Conservation (phyloP, 2,797 vertebrate genomes). For the Pangasius macronema region DNA sequence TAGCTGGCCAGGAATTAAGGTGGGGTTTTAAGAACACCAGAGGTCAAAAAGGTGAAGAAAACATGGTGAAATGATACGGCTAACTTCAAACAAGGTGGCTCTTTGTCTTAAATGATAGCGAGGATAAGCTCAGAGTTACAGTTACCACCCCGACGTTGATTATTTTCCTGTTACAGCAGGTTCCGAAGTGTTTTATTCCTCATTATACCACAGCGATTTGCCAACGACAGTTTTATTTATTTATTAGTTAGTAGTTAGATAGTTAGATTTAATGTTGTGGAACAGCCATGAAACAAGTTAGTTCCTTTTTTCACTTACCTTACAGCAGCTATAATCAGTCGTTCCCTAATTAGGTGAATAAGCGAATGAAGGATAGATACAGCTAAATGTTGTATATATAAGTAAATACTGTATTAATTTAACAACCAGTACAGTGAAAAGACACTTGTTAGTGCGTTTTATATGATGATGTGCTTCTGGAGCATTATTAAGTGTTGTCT, state of each 20-base stretch:
- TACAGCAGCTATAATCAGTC: no score
- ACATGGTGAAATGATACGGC: background rate
- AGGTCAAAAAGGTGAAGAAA: background rate
- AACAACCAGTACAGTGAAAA: no score
- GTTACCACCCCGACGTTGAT: background rate
- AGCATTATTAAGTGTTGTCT: background rate
- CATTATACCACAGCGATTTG: background rate
- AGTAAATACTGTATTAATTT: no score
- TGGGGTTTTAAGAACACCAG: background rate
- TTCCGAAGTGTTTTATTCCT: background rate
- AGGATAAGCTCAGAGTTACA: background rate
- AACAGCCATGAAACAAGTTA: no score
- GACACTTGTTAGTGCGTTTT: no score
- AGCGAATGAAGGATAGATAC: no score
- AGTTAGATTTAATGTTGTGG: background rate
- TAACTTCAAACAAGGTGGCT: background rate
- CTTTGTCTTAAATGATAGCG: background rate
- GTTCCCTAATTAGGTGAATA: background rate
- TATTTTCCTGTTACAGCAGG: background rate
- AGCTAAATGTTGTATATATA: no score
- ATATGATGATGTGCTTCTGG: no score
- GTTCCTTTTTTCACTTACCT: no score
- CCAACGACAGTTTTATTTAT: no score
- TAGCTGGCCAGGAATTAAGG: background rate
- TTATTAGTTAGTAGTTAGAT: no score